These are phyloP conservation scores for Sebastes goodei DNA, from an alignment of 2,797 vertebrate genomes.

Conservation along the genomic window DNA sequence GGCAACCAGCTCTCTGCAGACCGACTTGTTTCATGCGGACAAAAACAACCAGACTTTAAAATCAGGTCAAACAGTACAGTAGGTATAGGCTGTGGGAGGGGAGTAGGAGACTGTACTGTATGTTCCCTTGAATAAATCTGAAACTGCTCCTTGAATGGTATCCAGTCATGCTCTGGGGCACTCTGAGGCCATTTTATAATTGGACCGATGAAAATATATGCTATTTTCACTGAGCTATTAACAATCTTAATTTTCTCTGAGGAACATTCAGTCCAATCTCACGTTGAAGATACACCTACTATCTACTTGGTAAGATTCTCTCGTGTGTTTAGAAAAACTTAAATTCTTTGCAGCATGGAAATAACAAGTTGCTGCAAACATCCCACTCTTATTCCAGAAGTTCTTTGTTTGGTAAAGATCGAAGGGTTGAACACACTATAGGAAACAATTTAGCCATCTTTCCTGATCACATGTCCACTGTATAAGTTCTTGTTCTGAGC, in stretches of 20 bases:
- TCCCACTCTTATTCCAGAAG: background rate
- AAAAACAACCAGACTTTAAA: constrained; percentile 35
- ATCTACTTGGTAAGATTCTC: background rate
- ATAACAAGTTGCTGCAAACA: background rate
- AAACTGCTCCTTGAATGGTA: constrained; percentile 5
- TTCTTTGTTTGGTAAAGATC: background rate
- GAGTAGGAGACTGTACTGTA: constrained; percentile 24
- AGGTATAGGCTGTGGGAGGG: constrained; percentile 34
- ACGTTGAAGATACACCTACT: background rate
- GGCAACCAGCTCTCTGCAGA: constrained; percentile 11
- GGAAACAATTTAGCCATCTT: background rate
- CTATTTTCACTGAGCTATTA: background rate
- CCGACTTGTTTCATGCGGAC: constrained; percentile 24
- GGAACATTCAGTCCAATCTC: background rate
- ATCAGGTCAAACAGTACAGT: constrained; percentile 49
- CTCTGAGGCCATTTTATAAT: constrained; percentile 9
- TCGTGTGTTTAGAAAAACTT: background rate
- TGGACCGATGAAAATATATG: background rate
- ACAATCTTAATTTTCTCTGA: background rate
- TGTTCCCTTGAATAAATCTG: constrained; percentile 28
- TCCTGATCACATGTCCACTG: background rate
- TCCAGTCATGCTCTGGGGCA: constrained; percentile 1
- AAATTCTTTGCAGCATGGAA: background rate
- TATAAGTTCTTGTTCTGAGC: background rate
- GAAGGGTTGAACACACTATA: background rate